Evolutionary conservation across 1,140 invertebrate genomes (phyloP).

Genomic region (Homarus americanus): DNA sequence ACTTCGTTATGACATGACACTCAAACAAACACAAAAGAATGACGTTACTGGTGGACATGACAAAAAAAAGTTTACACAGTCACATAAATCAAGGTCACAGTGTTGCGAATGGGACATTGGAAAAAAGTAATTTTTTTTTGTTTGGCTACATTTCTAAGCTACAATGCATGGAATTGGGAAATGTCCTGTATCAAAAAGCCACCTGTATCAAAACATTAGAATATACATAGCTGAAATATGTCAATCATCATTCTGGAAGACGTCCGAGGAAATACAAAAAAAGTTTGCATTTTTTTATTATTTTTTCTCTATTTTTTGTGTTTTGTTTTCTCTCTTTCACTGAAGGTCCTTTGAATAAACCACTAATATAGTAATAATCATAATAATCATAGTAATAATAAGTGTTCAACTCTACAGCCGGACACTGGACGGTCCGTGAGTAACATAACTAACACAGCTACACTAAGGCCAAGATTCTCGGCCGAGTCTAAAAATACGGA

Average conservation of each 20-base stretch:
- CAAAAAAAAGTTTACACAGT: neutral
- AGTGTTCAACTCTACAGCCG: conserved; percentile 28
- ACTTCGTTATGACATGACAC: conserved; percentile 19
- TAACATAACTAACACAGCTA: conserved; percentile 15
- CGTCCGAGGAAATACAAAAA: neutral
- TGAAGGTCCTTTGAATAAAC: conserved; percentile 34
- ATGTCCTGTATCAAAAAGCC: conserved; percentile 70
- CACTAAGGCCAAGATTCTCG: conserved; percentile 34
- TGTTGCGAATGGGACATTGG: conserved; percentile 68
- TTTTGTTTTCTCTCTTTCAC: neutral
- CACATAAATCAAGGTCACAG: conserved; percentile 61
- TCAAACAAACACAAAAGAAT: too few species aligned
- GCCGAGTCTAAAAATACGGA: conserved; percentile 20
- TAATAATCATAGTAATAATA: too few species aligned
- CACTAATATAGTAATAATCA: conserved; percentile 14
- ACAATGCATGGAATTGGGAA: conserved; percentile 72
- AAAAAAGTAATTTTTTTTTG: conserved; percentile 59
- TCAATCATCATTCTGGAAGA: conserved; percentile 39
- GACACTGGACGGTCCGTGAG: conserved; percentile 21
- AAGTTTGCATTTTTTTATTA: conserved; percentile 3
- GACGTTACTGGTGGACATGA: too few species aligned
- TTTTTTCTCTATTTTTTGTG: conserved; percentile 33
- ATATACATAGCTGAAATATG: conserved; percentile 58
- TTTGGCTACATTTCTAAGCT: conserved; percentile 69
- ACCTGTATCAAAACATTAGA: conserved; percentile 69